Evolutionary conservation across 2,113 vertebrate species (phyloP).

Genomic region (Lagopus leucura): DNA sequence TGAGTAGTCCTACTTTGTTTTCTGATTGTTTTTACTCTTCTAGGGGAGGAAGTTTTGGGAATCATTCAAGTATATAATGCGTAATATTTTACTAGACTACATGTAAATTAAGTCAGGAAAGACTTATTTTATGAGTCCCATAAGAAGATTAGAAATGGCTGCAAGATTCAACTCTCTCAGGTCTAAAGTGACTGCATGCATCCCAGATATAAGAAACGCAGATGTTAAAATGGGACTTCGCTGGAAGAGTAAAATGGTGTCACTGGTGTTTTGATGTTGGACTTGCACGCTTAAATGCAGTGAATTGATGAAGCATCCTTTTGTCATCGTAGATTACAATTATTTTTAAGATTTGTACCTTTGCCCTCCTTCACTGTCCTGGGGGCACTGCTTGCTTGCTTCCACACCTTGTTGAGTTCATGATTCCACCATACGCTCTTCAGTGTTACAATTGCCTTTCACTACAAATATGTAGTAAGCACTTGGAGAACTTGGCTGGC

Average conservation of each 20-base stretch:
- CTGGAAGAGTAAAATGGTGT: neutral
- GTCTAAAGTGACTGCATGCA: neutral
- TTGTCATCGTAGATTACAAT: neutral
- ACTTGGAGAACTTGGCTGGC: neutral
- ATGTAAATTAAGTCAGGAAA: neutral
- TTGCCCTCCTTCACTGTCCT: neutral
- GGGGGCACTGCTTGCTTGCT: neutral
- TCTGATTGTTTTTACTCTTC: neutral
- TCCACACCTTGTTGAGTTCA: neutral
- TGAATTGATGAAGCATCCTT: neutral
- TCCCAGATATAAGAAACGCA: fast-evolving
- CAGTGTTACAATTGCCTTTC: neutral
- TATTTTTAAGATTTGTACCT: neutral
- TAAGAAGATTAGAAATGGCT: neutral
- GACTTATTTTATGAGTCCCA: neutral
- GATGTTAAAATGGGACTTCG: neutral
- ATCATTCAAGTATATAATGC: neutral
- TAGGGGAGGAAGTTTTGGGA: neutral
- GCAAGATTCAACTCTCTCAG: neutral
- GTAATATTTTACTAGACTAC: neutral
- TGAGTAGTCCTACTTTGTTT: neutral
- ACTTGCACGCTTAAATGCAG: neutral
- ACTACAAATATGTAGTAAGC: neutral
- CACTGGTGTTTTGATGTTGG: neutral
- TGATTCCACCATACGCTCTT: neutral